A percentile compares a stretch with the other conserved stretches of the same genome.
phyloP scores from a whole-genome alignment of 2,797 vertebrate species.

The Salmo trutta region DNA sequence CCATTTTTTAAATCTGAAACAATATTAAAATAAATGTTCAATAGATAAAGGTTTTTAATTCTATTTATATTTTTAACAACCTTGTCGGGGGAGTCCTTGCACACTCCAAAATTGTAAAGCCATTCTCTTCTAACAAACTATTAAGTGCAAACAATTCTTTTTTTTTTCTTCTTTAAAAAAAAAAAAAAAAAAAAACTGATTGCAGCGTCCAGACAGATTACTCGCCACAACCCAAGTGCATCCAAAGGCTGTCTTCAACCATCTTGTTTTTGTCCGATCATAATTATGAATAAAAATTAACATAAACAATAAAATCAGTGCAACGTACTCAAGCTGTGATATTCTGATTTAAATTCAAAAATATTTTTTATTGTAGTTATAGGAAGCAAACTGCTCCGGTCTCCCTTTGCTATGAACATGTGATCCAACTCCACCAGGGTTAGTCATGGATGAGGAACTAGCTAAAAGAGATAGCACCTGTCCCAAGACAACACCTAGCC shows the following conservation, averaged over 20 bases:
- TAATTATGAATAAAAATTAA: conserved; percentile 56
- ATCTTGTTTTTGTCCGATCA: conserved; percentile 57
- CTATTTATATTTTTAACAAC: conserved; percentile 73
- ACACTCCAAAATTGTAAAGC: conserved; percentile 80
- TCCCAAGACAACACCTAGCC: neutral
- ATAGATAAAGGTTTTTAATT: conserved; percentile 81
- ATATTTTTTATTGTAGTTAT: neutral
- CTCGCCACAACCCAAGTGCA: conserved; percentile 76
- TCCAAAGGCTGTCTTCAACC: conserved; percentile 73
- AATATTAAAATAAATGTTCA: conserved; percentile 91
- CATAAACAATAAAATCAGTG: conserved; percentile 74
- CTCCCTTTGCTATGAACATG: conserved; percentile 9
- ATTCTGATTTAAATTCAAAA: conserved; percentile 16
- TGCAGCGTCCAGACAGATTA: conserved; percentile 84
- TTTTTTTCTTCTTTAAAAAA: conserved; percentile 38
- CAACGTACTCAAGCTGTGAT: conserved; percentile 41
- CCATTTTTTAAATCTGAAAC: conserved; percentile 79
- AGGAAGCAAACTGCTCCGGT: neutral
- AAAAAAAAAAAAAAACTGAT: conserved; percentile 69
- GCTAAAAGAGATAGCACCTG: neutral
- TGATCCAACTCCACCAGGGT: neutral
- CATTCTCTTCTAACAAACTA: conserved; percentile 82
- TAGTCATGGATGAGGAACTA: neutral
- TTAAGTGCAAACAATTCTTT: conserved; percentile 91
- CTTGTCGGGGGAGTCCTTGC: conserved; percentile 72